phyloP scores from a whole-genome alignment of 1,140 invertebrate genomes.

The Drosophila kanapiae region DNA sequence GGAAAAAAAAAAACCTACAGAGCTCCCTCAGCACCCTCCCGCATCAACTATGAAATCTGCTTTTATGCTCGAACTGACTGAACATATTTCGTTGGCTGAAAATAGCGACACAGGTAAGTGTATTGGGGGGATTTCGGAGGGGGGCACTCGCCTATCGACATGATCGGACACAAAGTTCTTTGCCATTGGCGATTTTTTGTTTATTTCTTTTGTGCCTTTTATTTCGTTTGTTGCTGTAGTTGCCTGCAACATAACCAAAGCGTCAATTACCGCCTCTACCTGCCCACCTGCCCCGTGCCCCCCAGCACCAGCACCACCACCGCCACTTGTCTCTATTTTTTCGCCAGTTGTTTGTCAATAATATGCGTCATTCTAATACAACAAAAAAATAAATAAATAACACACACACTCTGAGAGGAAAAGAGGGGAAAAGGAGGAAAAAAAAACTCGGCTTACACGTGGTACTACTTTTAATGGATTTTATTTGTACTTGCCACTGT shows the following conservation, averaged over 20 bases:
- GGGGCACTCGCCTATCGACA: conserved; percentile 37
- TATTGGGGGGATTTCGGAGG: conserved; percentile 9
- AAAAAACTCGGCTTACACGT: conserved; percentile 70
- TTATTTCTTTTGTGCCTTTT: conserved; percentile 24
- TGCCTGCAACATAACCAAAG: conserved; percentile 32
- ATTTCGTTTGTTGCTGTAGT: conserved; percentile 21
- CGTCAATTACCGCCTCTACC: conserved; percentile 45
- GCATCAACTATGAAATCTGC: conserved; percentile 43
- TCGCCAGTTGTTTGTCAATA: conserved; percentile 58
- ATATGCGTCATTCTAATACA: conserved; percentile 76
- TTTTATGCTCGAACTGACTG: conserved; percentile 53
- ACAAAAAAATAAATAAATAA: conserved; percentile 65
- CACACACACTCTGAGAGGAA: conserved; percentile 1
- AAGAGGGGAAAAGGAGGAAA: background rate
- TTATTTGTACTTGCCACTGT: conserved; percentile 80
- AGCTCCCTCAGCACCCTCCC: background rate
- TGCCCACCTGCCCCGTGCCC: background rate
- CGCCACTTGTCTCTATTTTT: conserved; percentile 23
- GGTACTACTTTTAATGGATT: conserved; percentile 80
- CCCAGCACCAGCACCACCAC: background rate
- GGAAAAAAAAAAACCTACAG: conserved; percentile 5
- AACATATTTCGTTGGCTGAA: conserved; percentile 35
- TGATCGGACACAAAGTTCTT: conserved; percentile 53
- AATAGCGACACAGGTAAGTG: conserved; percentile 28
- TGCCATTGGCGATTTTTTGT: conserved; percentile 56